Conservation (phyloP, 2,113 vertebrate genomes). For the Lipotes vexillifer region DNA sequence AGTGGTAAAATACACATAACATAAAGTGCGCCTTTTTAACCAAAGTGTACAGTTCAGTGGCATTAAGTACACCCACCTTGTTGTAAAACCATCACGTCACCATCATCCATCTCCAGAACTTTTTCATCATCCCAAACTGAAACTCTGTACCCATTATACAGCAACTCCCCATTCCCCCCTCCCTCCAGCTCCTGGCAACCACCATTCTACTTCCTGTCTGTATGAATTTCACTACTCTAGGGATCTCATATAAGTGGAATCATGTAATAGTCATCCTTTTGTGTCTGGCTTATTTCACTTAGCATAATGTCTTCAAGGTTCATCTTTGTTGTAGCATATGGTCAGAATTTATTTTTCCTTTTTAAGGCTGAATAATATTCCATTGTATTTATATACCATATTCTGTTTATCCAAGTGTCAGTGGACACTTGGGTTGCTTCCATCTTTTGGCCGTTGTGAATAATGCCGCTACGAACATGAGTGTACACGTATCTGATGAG, state of each 20-base stretch:
- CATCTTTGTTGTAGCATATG: no score
- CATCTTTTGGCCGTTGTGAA: not conserved
- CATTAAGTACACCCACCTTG: not conserved
- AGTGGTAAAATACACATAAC: not conserved
- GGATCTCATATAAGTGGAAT: not conserved
- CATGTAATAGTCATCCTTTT: not conserved
- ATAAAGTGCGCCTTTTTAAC: not conserved
- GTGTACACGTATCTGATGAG: not conserved
- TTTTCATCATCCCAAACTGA: not conserved
- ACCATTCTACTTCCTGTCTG: not conserved
- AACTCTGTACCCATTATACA: not conserved
- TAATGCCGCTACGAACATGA: not conserved
- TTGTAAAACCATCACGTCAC: not conserved
- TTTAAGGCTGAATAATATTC: not conserved
- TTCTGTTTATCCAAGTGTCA: not conserved
- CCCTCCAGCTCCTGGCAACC: no score
- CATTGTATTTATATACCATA: fast-evolving
- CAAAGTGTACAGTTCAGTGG: not conserved
- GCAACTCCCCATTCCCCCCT: not conserved
- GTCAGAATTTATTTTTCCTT: not conserved
- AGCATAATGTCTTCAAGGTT: not conserved
- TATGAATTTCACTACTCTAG: not conserved
- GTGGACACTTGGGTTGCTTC: not conserved
- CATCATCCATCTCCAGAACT: not conserved
- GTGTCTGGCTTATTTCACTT: not conserved